Evolutionary conservation across 2,113 vertebrate species (phyloP).

Genomic region (Nibea coibor): DNA sequence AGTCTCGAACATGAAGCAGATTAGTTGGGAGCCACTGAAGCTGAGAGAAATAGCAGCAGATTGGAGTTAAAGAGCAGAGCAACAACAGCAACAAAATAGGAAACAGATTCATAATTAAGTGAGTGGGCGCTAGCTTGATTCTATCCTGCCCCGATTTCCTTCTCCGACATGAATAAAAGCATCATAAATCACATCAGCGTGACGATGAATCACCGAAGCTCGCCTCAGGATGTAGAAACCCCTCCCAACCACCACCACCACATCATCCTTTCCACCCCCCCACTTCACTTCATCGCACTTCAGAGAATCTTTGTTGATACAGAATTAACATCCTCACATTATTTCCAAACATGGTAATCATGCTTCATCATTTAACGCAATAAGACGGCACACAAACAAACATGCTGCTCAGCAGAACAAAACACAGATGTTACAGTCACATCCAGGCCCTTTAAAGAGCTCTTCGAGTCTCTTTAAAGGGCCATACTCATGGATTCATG

Average conservation of each 20-base stretch:
- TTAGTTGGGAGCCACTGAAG: slow-evolving; percentile 37
- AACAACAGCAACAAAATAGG: slow-evolving; percentile 28
- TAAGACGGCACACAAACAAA: slow-evolving; percentile 8
- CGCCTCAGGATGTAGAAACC: slow-evolving; percentile 54
- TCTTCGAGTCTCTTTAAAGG: neutral
- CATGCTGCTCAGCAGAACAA: neutral
- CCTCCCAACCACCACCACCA: neutral
- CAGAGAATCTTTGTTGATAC: slow-evolving; percentile 23
- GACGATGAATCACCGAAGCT: slow-evolving; percentile 66
- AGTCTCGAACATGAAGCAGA: slow-evolving; percentile 42
- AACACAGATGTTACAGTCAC: neutral
- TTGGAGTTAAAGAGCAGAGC: slow-evolving; percentile 55
- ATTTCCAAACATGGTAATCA: slow-evolving; percentile 30
- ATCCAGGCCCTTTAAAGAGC: neutral
- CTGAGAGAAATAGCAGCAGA: slow-evolving; percentile 37
- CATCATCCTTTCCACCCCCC: neutral
- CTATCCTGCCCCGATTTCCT: slow-evolving; percentile 47
- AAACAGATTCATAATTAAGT: slow-evolving; percentile 58
- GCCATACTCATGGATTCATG: neutral
- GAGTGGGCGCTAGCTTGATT: slow-evolving; percentile 61
- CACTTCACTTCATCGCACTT: slow-evolving; percentile 22
- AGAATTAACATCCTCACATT: slow-evolving; percentile 21
- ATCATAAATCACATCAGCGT: slow-evolving; percentile 64
- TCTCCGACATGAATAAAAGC: slow-evolving; percentile 66
- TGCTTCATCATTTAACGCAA: slow-evolving; percentile 16